Evolutionary conservation across 2,113 vertebrate species (phyloP).

Genomic region (Daboia siamensis): DNA sequence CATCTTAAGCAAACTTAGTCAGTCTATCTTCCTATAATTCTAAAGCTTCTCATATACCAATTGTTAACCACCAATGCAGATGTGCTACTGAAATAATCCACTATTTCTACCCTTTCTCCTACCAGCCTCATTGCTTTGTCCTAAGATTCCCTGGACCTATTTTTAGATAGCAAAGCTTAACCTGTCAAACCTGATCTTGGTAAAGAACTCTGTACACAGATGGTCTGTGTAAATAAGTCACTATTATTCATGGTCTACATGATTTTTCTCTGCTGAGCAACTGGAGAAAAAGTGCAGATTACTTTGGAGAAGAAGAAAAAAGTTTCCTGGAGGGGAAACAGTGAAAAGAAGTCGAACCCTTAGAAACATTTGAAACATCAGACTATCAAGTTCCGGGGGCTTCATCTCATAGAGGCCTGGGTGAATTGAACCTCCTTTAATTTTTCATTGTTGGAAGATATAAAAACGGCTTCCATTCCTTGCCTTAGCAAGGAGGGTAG

Average conservation of each 20-base stretch:
- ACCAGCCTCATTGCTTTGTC: not conserved
- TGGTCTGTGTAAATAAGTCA: not conserved
- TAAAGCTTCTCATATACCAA: not conserved
- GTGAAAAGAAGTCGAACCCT: not conserved
- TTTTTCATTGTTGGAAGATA: not conserved
- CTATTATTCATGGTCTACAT: not conserved
- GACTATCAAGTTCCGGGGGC: not conserved
- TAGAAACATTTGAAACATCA: not conserved
- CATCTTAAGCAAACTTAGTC: not conserved
- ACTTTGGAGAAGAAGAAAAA: not conserved
- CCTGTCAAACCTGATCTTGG: not conserved
- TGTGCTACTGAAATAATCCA: not conserved
- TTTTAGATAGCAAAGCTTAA: not conserved
- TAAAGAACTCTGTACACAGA: not conserved
- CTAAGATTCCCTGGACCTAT: not conserved
- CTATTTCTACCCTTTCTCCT: not conserved
- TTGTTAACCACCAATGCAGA: not conserved
- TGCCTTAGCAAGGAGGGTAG: not conserved
- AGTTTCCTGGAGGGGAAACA: not conserved
- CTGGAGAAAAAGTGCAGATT: not conserved
- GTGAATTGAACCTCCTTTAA: not conserved
- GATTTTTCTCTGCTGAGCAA: not conserved
- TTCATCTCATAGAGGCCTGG: not conserved
- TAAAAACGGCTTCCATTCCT: not conserved
- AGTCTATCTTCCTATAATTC: not conserved